Base-by-base conservation (phyloP, 1,140 invertebrate species). In the Hestina assimilis region DNA sequence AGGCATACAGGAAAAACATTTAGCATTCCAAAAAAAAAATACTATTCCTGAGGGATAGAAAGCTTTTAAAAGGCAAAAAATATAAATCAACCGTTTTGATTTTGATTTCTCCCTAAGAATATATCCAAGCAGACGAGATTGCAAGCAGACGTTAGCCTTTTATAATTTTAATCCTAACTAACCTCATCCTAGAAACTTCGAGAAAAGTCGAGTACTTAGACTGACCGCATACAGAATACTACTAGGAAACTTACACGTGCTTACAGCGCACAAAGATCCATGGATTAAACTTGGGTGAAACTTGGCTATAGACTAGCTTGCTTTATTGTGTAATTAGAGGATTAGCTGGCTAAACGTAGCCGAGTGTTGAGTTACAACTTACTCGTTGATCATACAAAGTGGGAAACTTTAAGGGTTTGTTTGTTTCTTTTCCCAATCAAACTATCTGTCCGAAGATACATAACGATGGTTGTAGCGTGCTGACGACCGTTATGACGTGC, bases 271-370 rank as follows among this genome's bases (percentile, higher is more conserved):
- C 53, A 46, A 56, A 56, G 42, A 56, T 46, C 33, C 33, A 7
- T n/a, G 42, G 43, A 45, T 47, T 47, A 56, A 47, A 56, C 53
- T 56, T 56, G 45, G 20, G 17, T 23, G 4, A 14, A 48, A 21
- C 45, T 48, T 29, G 53, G 28, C 45, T 56, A 28, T 45, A 35
- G 42, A 35, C 43, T 47, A 47, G 33, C 31, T 33, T 56, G 33
- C 53, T 56, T 56, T 56, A 56, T 56, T 56, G 53, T 56, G 53
- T 56, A 56, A 56, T 56, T 56, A 56, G 42, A 20, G 31, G 43
- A 56, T 46, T 56, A 56, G 11, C 20, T 31, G 43, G 29, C 35
- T 51, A 51, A 38, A 12, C 29, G 31, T 19, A 21, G 11, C 14
- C 14, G 33, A 17, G 20, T 51, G 21, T 17, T 23, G 21, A 11